phyloP scores from a whole-genome alignment of 2,113 vertebrate species.

The Mus pahari region DNA sequence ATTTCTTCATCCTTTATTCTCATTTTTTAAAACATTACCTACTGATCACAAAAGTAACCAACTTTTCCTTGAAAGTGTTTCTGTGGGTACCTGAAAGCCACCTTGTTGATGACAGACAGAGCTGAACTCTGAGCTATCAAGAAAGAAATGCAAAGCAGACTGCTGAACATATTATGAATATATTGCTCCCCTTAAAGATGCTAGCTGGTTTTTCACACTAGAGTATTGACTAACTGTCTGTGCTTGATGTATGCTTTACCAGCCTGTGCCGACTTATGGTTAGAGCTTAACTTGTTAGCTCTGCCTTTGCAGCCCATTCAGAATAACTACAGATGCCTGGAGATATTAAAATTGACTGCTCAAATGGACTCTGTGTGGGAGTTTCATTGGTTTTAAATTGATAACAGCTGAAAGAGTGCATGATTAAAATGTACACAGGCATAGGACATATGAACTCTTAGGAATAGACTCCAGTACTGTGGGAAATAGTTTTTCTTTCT shows the following conservation, averaged over 20 bases:
- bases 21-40: slow-evolving; percentile 51
- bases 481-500: slow-evolving; percentile 86
- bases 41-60: slow-evolving; percentile 47
- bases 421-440: slow-evolving; percentile 90
- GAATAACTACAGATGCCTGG: slow-evolving; percentile 94
- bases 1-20: slow-evolving; percentile 56
- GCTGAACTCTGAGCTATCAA: slow-evolving; percentile 75
- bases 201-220: slow-evolving; percentile 95
- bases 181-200: slow-evolving; percentile 93
- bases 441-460: slow-evolving; percentile 87
- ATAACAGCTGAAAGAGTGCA: slow-evolving; percentile 93
- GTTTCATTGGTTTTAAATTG: slow-evolving; percentile 95
- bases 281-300: slow-evolving; percentile 98
- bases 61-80: slow-evolving; percentile 53
- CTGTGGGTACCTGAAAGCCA: slow-evolving; percentile 35
- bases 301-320: slow-evolving; percentile 94
- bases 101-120: slow-evolving; percentile 73
- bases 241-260: slow-evolving; percentile 95
- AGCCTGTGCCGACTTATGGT: slow-evolving; percentile 94
- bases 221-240: slow-evolving; percentile 96
- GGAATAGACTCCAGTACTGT: slow-evolving; percentile 86
- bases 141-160: slow-evolving; percentile 86
- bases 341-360: slow-evolving; percentile 96
- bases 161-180: slow-evolving; percentile 89
- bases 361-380: slow-evolving; percentile 93